Conservation (phyloP, 2,888 invertebrate genomes). For the Dasypogon diadema region DNA sequence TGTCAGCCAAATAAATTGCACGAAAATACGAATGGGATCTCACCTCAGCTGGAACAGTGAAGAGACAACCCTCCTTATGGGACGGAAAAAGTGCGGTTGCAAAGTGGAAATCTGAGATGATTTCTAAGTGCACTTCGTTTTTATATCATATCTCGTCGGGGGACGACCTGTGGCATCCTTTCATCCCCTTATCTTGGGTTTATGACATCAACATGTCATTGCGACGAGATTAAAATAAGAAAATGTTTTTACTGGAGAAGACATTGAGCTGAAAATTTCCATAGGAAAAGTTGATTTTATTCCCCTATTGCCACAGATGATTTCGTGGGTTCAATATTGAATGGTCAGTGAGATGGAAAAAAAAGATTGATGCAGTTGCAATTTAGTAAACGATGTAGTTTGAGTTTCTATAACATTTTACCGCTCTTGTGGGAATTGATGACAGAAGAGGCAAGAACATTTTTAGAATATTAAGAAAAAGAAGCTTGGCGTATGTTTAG, state of each 20-base stretch:
- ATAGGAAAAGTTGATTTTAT: constrained; percentile 2
- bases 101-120: constrained; percentile 26
- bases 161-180: background rate
- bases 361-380: no score
- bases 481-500: no score
- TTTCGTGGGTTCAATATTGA: no score
- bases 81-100: background rate
- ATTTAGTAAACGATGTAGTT: no score
- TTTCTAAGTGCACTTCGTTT: constrained; percentile 35
- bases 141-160: constrained; percentile 16
- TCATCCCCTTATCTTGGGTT: background rate
- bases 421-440: no score
- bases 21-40: constrained; percentile 18
- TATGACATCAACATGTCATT: constrained; percentile 39
- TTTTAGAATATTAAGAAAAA: no score
- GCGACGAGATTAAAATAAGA: constrained; percentile 23
- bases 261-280: background rate
- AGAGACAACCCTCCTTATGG: background rate
- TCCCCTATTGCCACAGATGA: constrained; percentile 1
- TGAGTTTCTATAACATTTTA: no score
- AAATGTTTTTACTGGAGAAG: background rate
- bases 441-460: no score
- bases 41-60: background rate
- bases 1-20: constrained; percentile 37
- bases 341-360: no score